A percentile compares a stretch with the other conserved stretches of the same genome.
Evolutionary conservation across 2,888 invertebrate species (phyloP).

Genomic region (Epirrita christyi): DNA sequence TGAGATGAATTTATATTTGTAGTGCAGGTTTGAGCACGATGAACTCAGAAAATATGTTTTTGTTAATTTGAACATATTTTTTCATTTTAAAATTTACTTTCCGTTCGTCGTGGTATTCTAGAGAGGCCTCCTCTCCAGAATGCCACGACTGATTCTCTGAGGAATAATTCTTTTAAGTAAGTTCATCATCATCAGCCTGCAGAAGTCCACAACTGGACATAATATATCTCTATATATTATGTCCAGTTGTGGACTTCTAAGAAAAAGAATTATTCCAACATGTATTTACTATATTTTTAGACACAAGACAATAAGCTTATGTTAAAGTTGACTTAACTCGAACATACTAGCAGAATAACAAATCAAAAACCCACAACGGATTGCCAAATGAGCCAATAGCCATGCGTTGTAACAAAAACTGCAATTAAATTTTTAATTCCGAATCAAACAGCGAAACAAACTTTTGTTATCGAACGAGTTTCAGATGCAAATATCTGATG

Average conservation of each 20-base stretch:
- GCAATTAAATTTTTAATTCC: constrained; percentile 36
- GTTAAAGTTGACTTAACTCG: background rate
- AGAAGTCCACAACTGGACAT: too few species aligned
- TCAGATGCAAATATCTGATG: constrained; percentile 41
- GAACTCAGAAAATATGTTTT: constrained; percentile 37
- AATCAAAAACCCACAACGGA: constrained; percentile 29
- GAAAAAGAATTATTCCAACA: background rate
- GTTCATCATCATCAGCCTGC: too few species aligned
- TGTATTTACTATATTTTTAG: background rate
- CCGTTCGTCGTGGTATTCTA: too few species aligned
- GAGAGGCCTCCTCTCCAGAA: too few species aligned
- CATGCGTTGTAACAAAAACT: constrained; percentile 29
- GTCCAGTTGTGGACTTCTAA: too few species aligned
- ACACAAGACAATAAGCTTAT: background rate
- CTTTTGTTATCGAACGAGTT: constrained; percentile 41
- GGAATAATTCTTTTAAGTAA: too few species aligned
- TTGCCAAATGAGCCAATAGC: constrained; percentile 34
- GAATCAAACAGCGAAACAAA: constrained; percentile 39
- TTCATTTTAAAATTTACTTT: too few species aligned
- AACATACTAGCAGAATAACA: background rate
- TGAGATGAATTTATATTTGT: constrained; percentile 53
- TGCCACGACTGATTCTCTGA: too few species aligned
- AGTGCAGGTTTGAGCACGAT: constrained; percentile 44
- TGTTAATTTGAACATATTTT: background rate
- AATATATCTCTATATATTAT: too few species aligned